Evolutionary conservation across 2,113 vertebrate species (phyloP).

Genomic region (Heterocephalus glaber): DNA sequence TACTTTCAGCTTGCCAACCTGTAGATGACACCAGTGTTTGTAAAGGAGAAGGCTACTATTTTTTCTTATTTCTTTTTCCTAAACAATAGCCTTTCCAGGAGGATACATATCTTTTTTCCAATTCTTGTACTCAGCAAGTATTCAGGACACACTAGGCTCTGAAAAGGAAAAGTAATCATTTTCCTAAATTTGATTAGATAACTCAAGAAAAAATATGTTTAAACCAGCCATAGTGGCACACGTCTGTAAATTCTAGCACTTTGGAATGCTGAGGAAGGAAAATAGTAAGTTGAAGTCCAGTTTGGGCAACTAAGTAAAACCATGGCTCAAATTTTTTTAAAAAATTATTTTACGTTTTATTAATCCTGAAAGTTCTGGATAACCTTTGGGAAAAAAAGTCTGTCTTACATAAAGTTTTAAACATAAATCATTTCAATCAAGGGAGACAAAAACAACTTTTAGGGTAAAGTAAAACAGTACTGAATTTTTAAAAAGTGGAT

Average conservation of each 20-base stretch:
- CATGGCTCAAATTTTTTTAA: not conserved
- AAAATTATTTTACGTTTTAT: not conserved
- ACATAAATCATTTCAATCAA: slow-evolving; percentile 2
- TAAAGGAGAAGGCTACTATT: not conserved
- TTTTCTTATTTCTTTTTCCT: not conserved
- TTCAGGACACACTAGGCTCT: not conserved
- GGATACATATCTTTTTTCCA: not conserved
- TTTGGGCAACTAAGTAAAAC: not conserved
- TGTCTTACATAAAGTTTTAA: not conserved
- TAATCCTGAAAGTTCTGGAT: not conserved
- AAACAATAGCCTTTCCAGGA: not conserved
- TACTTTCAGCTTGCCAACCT: not conserved
- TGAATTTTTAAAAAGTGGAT: not conserved
- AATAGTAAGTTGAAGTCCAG: not conserved
- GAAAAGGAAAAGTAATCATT: not conserved
- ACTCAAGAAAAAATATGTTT: not conserved
- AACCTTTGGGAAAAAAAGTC: not conserved
- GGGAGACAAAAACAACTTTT: slow-evolving; percentile 18
- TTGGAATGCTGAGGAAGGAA: not conserved
- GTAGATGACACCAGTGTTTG: not conserved
- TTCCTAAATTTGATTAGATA: not conserved
- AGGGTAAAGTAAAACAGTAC: slow-evolving; percentile 22
- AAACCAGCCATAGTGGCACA: not conserved
- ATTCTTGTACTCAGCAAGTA: not conserved
- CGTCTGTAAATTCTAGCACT: not conserved